phyloP scores from a whole-genome alignment of 1,140 invertebrate genomes.

The Drosophila bocki region DNA sequence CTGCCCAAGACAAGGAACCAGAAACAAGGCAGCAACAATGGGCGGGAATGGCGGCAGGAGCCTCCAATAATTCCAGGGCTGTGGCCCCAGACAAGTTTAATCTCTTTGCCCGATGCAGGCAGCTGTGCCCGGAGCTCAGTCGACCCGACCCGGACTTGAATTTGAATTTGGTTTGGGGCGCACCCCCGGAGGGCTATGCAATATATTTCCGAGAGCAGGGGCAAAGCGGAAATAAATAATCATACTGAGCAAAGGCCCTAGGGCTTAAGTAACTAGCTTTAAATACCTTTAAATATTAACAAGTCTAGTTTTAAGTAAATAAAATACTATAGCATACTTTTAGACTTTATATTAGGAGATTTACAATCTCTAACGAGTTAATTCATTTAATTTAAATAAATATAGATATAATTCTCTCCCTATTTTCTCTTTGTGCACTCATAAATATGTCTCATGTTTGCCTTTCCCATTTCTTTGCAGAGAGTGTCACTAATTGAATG shows the following conservation, averaged over 20 bases:
- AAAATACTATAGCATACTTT: background rate
- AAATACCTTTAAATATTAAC: background rate
- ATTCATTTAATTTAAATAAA: background rate
- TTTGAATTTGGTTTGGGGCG: slow-evolving; percentile 13
- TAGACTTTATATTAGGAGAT: background rate
- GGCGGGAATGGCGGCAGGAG: slow-evolving; percentile 3
- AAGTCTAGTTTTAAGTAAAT: background rate
- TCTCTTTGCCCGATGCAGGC: slow-evolving; percentile 60
- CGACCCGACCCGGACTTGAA: slow-evolving; percentile 11
- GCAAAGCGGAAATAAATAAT: slow-evolving; percentile 11
- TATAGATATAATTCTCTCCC: background rate
- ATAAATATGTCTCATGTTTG: slow-evolving; percentile 11
- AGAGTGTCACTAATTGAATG: slow-evolving; percentile 47
- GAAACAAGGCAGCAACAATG: slow-evolving; percentile 47
- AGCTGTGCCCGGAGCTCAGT: slow-evolving; percentile 43
- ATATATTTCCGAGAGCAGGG: slow-evolving; percentile 6
- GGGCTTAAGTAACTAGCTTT: background rate
- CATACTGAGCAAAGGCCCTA: background rate
- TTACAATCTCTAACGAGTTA: fast-evolving
- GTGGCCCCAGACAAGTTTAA: slow-evolving; percentile 72
- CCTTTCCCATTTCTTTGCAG: slow-evolving; percentile 31
- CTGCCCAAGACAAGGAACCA: slow-evolving; percentile 52
- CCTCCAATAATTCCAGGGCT: slow-evolving; percentile 66
- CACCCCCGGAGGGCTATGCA: slow-evolving; percentile 40
- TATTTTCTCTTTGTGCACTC: background rate